Percentiles rank a stretch among this genome's conserved stretches.
Conservation (phyloP, 2,797 vertebrate genomes). For the Telmatherina bonti region DNA sequence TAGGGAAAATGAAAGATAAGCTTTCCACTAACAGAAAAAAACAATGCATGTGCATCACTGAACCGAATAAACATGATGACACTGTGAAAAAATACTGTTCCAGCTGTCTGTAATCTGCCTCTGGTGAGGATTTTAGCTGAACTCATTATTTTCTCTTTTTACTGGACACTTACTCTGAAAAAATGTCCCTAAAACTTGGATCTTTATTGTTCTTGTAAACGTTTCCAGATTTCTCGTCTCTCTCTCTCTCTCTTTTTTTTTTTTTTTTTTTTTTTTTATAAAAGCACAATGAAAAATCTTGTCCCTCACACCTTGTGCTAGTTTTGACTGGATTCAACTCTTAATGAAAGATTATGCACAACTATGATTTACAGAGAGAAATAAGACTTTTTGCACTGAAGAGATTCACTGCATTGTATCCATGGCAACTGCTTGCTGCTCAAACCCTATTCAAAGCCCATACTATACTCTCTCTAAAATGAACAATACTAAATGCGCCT, state of each 20-base stretch:
- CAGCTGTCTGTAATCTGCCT: neutral
- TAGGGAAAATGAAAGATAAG: neutral
- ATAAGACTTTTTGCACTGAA: slow-evolving; percentile 30
- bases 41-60: slow-evolving; percentile 35
- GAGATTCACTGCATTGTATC: slow-evolving; percentile 55
- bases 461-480: slow-evolving; percentile 35
- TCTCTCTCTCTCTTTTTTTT: too few relatives aligned
- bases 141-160: neutral
- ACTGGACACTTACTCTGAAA: neutral
- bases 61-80: slow-evolving; percentile 3
- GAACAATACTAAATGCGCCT: slow-evolving; percentile 40
- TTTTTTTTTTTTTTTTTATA: slow-evolving; percentile 7
- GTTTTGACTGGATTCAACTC: slow-evolving; percentile 12
- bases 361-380: slow-evolving; percentile 14
- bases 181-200: slow-evolving; percentile 4
- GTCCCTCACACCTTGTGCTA: neutral
- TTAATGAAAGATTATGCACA: slow-evolving; percentile 34
- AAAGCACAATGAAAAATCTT: slow-evolving; percentile 18
- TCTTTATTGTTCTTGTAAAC: slow-evolving; percentile 37
- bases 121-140: neutral
- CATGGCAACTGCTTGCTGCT: slow-evolving; percentile 60
- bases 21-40: slow-evolving; percentile 36
- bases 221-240: slow-evolving; percentile 44
- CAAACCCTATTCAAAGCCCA: slow-evolving; percentile 42
- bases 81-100: neutral